Conservation (phyloP, 2,113 vertebrate species). For the Himantopus leucocephalus region DNA sequence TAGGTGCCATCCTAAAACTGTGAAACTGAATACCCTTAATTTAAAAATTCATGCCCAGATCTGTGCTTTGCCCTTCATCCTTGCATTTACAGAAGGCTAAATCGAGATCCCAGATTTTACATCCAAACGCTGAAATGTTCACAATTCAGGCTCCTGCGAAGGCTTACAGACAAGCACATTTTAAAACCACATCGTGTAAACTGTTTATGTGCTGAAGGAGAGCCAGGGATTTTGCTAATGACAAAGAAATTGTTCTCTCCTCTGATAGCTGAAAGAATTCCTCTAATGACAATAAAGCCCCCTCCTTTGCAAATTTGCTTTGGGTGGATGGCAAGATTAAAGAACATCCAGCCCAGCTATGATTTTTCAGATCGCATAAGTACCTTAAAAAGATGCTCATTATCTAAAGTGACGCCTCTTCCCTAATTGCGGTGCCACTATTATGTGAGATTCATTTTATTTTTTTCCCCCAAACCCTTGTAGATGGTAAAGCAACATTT, state of each 20-base stretch:
- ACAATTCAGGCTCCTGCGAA: conserved; percentile 51
- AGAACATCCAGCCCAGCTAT: conserved; percentile 6
- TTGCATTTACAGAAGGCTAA: conserved; percentile 70
- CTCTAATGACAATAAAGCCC: conserved; percentile 26
- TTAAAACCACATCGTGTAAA: conserved; percentile 39
- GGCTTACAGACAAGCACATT: conserved; percentile 61
- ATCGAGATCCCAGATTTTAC: conserved; percentile 67
- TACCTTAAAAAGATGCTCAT: conserved; percentile 38
- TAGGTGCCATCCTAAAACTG: conserved; percentile 70
- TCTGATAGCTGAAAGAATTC: conserved; percentile 41
- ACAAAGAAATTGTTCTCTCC: conserved; percentile 47
- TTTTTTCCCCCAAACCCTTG: not conserved
- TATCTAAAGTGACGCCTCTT: conserved; percentile 32
- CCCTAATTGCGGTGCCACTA: conserved; percentile 9
- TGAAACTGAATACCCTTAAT: conserved; percentile 72
- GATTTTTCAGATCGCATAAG: conserved; percentile 38
- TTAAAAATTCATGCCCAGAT: conserved; percentile 71
- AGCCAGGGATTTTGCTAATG: conserved; percentile 50
- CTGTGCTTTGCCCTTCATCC: conserved; percentile 70
- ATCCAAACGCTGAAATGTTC: conserved; percentile 63
- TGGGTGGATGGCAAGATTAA: conserved; percentile 37
- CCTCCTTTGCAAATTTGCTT: conserved; percentile 19
- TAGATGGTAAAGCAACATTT: not conserved
- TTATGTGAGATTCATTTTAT: not conserved
- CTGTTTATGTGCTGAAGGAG: conserved; percentile 48